phyloP scores from a whole-genome alignment of 2,797 vertebrate species.

The Pipistrellus nathusii region DNA sequence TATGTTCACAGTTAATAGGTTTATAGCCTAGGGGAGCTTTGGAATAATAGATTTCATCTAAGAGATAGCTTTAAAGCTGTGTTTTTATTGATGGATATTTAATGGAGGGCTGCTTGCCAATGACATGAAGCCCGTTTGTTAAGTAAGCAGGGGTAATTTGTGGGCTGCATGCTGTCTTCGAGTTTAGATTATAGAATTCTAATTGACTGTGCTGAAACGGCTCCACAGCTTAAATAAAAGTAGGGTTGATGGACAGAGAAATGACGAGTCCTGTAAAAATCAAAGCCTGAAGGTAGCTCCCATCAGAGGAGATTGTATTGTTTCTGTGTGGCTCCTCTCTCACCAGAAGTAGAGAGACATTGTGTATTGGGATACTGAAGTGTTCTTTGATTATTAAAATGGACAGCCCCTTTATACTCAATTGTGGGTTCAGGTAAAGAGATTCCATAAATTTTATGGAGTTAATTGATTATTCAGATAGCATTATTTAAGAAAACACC shows the following conservation, averaged over 20 bases:
- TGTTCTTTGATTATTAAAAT: background rate
- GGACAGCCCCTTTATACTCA: background rate
- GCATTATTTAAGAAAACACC: background rate
- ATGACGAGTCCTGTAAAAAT: background rate
- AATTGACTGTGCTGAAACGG: constrained; percentile 66
- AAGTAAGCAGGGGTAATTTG: constrained; percentile 58
- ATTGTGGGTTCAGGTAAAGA: background rate
- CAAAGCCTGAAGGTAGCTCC: constrained; percentile 44
- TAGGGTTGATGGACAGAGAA: constrained; percentile 51
- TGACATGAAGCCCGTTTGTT: constrained; percentile 51
- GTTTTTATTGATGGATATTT: constrained; percentile 60
- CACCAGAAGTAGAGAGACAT: constrained; percentile 2
- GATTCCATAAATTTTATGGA: background rate
- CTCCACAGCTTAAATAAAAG: constrained; percentile 43
- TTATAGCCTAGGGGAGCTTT: background rate
- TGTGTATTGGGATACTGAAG: background rate
- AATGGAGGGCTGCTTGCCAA: constrained; percentile 38
- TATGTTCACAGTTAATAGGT: background rate
- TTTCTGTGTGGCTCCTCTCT: constrained; percentile 55
- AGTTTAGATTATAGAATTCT: constrained; percentile 56
- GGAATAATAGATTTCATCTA: constrained; percentile 33
- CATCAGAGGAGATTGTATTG: background rate
- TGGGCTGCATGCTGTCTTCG: background rate
- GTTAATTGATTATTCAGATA: background rate
- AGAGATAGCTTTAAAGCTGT: constrained; percentile 33